Evolutionary conservation across 2,797 vertebrate genomes (phyloP).

Genomic region (Ptychadena robeensis): DNA sequence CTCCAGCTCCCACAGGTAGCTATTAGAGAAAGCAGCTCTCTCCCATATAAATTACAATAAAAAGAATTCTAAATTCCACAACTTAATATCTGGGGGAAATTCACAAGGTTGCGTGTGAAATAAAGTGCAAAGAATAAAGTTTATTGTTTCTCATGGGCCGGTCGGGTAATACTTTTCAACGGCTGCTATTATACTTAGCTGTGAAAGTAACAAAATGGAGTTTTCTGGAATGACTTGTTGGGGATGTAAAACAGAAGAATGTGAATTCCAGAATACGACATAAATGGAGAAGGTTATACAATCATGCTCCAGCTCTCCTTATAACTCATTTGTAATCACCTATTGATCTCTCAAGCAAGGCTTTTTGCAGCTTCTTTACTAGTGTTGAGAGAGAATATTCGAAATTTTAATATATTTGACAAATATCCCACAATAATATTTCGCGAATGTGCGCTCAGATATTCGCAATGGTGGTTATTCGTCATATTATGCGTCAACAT

Average conservation of each 20-base stretch:
- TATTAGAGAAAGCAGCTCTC: conserved; percentile 69
- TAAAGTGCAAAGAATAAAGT: conserved; percentile 53
- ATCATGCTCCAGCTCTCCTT: too few relatives aligned
- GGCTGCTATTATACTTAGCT: conserved; percentile 32
- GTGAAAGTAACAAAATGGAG: conserved; percentile 19
- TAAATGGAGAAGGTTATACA: not conserved
- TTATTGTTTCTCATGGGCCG: conserved; percentile 48
- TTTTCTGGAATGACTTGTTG: conserved; percentile 15
- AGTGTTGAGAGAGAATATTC: too few relatives aligned
- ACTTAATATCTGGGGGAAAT: conserved; percentile 56
- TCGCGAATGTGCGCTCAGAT: too few relatives aligned
- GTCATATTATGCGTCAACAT: too few relatives aligned
- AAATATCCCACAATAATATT: too few relatives aligned
- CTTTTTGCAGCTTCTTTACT: too few relatives aligned
- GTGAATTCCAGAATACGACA: not conserved
- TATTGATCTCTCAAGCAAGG: too few relatives aligned
- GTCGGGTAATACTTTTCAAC: conserved; percentile 28
- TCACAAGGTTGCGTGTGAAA: conserved; percentile 46
- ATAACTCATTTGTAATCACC: too few relatives aligned
- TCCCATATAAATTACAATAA: conserved; percentile 61
- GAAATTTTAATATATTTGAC: too few relatives aligned
- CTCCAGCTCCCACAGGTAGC: conserved; percentile 71
- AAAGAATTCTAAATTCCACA: conserved; percentile 56
- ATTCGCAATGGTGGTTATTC: too few relatives aligned
- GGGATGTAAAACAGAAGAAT: conserved; percentile 1